These are phyloP conservation scores for Actinostola sp. DNA, from an alignment of 92 coral and sea anemone genomes.

Conservation along the genomic window DNA sequence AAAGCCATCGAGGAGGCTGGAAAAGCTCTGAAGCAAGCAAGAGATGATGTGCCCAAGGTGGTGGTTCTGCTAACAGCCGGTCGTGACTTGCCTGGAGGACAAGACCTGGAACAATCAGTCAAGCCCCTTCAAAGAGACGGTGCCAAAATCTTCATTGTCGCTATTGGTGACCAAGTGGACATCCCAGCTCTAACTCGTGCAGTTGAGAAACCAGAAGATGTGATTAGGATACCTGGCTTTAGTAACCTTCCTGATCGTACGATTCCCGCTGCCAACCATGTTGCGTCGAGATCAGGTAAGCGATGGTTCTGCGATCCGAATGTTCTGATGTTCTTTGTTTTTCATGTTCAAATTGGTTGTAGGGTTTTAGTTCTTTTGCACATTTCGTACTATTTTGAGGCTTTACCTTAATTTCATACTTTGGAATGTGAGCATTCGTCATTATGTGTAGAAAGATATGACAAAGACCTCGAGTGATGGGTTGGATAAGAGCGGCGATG, in stretches of 20 bases:
- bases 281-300: conserved; percentile 1
- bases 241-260: conserved; percentile 9
- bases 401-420: no score
- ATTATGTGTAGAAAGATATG: no score
- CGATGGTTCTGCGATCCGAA: no score
- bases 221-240: conserved; percentile 33
- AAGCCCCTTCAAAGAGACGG: conserved; percentile 37
- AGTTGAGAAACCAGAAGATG: conserved; percentile 26
- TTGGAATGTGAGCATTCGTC: no score
- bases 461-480: no score
- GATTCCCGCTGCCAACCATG: conserved; percentile 3
- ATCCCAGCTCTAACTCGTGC: conserved; percentile 23
- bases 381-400: no score
- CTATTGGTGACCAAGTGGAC: conserved; percentile 46
- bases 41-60: conserved; percentile 35
- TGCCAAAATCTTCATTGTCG: conserved; percentile 49
- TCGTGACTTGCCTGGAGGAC: conserved; percentile 36
- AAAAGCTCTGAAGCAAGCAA: conserved; percentile 20
- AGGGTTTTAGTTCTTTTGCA: no score
- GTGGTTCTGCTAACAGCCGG: conserved; percentile 54
- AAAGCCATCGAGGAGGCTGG: conserved; percentile 50
- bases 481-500: no score
- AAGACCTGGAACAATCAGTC: conserved; percentile 29
- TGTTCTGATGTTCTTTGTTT: no score
- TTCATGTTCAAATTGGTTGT: no score